These are phyloP conservation scores for Aphelocoma coerulescens DNA, from an alignment of 2,113 vertebrate genomes.

Conservation along the genomic window DNA sequence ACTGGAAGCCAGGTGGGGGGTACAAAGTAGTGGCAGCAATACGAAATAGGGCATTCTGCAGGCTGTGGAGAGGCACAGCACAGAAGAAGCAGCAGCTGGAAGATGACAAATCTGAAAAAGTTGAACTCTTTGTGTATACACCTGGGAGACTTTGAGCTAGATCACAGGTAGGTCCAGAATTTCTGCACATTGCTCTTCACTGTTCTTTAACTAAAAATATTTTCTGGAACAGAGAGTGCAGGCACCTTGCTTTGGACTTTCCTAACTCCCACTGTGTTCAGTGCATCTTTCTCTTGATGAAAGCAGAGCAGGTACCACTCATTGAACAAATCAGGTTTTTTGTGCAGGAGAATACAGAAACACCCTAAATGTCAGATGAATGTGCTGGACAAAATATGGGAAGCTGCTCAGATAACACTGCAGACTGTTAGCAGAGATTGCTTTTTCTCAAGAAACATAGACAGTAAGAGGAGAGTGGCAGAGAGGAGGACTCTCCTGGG, in stretches of 20 bases:
- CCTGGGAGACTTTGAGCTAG: not conserved
- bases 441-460: not conserved
- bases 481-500: not conserved
- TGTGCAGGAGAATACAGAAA: not conserved
- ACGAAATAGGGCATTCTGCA: not conserved
- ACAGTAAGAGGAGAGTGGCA: not conserved
- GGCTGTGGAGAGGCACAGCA: not conserved
- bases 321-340: not conserved
- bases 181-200: not conserved
- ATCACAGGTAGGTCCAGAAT: not conserved
- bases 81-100: not conserved
- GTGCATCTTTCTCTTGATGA: not conserved
- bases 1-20: not conserved
- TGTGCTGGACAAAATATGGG: not conserved
- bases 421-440: not conserved
- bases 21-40: not conserved
- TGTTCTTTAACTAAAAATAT: conserved; percentile 7
- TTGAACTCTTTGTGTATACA: not conserved
- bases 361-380: not conserved
- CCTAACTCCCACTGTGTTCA: not conserved
- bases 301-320: not conserved
- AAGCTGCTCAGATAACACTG: not conserved
- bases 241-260: not conserved
- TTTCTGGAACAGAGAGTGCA: not conserved
- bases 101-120: not conserved